Evolutionary conservation across 30 jellyfish, hydroid and myxozoan genomes (phyloP), one percentile per base, ranked within the genome.

Genomic region (Aurelia sp.): DNA sequence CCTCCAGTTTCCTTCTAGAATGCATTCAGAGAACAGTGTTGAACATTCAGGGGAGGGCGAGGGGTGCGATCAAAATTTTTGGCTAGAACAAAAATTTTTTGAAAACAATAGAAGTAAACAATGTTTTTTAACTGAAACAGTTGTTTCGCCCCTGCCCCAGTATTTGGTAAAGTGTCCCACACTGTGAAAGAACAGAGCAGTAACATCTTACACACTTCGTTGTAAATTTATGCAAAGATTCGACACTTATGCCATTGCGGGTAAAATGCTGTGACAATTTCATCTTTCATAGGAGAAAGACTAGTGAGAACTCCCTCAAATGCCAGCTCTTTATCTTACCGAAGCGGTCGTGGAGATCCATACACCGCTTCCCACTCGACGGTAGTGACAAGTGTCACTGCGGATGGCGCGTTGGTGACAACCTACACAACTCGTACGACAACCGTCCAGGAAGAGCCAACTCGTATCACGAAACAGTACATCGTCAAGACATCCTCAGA

Each of bases 401-500:
- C 90, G 22, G 97, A 90, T 53, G 97, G 97, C 48, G 82, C 97
- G 5, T 59, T 90, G 74, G 91, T 90, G 82, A 90, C 97, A 24
- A 90, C 97, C 2, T 90, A 90, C 91, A 90, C 97, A 19, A 90
- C 92, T 7, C 90, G 89, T 20, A 90, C 97, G 20, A 90, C 97
- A 24, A 90, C 97, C 8, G 72, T 90, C 18, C 86, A 77, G 12
- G 97, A 90, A 21, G 97, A 90, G 67, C 97, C 97, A 51, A 55
- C 88, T 15, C 63, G 70, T 18, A 76, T 82, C 64, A 88, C 91
- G 35, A 88, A 79, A 82, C 93, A 84, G 66, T 84, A 84, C 58
- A 73, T 84, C 69, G 93, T 84, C 27, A 52, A 74, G 68, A 33
- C 93, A 41, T 33, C 93, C 60, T 63, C 89, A 24, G 89, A 79